Conservation (phyloP, 2,888 invertebrate genomes). For the Dryadula phaetusa region DNA sequence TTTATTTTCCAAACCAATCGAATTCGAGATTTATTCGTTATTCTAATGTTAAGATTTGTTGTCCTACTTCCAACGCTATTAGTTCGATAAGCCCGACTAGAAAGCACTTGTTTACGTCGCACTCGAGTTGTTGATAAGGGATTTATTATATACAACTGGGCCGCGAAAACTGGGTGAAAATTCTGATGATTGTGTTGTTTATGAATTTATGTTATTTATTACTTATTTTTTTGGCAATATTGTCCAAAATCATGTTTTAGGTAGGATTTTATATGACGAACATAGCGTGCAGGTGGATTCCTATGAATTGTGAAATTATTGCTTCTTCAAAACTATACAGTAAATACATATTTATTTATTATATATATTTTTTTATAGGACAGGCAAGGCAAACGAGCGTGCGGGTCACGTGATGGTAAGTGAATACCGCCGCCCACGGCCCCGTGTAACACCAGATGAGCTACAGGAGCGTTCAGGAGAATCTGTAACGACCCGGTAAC, state of each 20-base stretch:
- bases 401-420: no score
- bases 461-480: no score
- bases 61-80: constrained; percentile 46
- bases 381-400: no score
- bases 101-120: constrained; percentile 48
- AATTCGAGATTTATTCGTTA: constrained; percentile 45
- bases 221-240: neutral
- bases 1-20: constrained; percentile 33
- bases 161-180: constrained; percentile 45
- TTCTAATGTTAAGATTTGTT: constrained; percentile 48
- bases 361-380: no score
- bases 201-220: constrained; percentile 17
- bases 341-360: no score
- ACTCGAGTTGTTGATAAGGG: constrained; percentile 44
- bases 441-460: no score
- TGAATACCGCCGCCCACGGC: no score
- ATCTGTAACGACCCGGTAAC: no score
- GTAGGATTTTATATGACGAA: no score
- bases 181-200: constrained; percentile 23
- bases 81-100: constrained; percentile 46
- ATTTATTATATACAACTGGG: constrained; percentile 45
- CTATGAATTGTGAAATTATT: no score
- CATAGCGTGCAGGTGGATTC: no score
- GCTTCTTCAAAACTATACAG: no score
- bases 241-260: neutral